A percentile compares a stretch with the other conserved stretches of the same genome.
Evolutionary conservation across 2,888 invertebrate genomes (phyloP).

Genomic region (Gnatocerus cornutus): DNA sequence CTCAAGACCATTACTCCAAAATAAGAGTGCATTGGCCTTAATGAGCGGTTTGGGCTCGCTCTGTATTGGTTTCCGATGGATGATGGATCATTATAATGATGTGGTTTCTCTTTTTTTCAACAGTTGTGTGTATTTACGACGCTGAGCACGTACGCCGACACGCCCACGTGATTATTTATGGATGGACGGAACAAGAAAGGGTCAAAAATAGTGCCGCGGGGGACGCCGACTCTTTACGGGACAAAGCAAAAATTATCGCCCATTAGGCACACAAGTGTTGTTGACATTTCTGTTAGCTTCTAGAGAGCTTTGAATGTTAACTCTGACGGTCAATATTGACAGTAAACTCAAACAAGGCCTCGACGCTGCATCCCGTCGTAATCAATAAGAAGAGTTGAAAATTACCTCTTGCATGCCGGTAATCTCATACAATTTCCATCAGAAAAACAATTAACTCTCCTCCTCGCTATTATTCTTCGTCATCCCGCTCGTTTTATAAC

Average conservation of each 20-base stretch:
- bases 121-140: not conserved
- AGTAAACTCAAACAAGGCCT: too few relatives aligned
- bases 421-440: constrained; percentile 17
- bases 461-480: constrained; percentile 21
- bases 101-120: constrained; percentile 7
- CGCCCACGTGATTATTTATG: constrained; percentile 4
- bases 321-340: too few relatives aligned
- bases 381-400: too few relatives aligned
- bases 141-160: not conserved
- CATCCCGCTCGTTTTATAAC: constrained; percentile 23
- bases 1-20: not conserved
- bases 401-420: not conserved
- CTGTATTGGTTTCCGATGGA: constrained; percentile 17
- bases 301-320: too few relatives aligned
- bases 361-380: too few relatives aligned
- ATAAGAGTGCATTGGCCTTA: constrained; percentile 17
- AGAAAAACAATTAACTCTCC: constrained; percentile 34
- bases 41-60: constrained; percentile 17
- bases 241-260: too few relatives aligned
- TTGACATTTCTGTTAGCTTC: too few relatives aligned
- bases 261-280: too few relatives aligned
- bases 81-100: constrained; percentile 28
- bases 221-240: not conserved
- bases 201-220: not conserved
- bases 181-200: not conserved